Evolutionary conservation across 37 sponge, comb jelly and placozoan species (phyloP).

Genomic region (Halisarca cf. caerulea): DNA sequence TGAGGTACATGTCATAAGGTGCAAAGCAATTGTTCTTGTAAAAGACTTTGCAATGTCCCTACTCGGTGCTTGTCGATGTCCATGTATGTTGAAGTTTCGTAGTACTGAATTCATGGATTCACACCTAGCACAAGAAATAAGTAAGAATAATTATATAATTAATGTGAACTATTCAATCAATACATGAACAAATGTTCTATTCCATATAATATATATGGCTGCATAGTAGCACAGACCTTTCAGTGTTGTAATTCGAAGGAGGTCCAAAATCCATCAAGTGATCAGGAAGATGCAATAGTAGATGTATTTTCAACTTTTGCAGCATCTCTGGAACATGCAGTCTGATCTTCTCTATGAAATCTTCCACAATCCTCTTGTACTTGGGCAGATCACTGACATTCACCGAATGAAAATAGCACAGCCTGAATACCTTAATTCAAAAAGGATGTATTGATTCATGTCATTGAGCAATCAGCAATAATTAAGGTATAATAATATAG

Average conservation of each 20-base stretch:
- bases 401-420: not conserved
- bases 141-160: too few species aligned
- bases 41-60: conserved; percentile 44
- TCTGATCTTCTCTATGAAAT: conserved; percentile 22
- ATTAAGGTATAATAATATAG: too few species aligned
- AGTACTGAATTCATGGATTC: conserved; percentile 44
- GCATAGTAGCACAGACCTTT: conserved; percentile 37
- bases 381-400: not conserved
- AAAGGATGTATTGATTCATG: too few species aligned
- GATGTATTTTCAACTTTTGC: conserved; percentile 42
- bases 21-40: conserved; percentile 2
- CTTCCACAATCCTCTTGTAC: not conserved
- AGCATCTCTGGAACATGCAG: not conserved
- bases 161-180: too few species aligned
- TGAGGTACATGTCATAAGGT: too few species aligned
- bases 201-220: not conserved
- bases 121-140: conserved; percentile 27
- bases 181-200: not conserved
- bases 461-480: too few species aligned
- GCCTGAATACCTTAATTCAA: not conserved
- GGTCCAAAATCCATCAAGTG: conserved; percentile 54
- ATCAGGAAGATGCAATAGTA: conserved; percentile 52
- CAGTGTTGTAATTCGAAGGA: conserved; percentile 47
- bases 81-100: conserved; percentile 37
- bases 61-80: conserved; percentile 51